Evolutionary conservation across 2,797 vertebrate species (phyloP).

Genomic region (Cuniculus paca): DNA sequence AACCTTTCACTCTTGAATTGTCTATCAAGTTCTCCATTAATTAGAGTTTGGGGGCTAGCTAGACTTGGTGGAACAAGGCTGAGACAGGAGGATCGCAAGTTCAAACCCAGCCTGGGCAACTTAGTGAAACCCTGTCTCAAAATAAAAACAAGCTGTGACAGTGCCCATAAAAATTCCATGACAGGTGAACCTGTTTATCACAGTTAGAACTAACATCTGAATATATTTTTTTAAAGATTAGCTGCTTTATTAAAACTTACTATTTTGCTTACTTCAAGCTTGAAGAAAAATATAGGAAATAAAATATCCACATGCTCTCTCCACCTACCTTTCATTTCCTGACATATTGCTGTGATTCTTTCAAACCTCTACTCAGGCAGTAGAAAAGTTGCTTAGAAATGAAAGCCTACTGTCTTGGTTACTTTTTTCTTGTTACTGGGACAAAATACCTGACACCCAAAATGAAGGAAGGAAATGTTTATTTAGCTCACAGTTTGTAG

Average conservation of each 20-base stretch:
- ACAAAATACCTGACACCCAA: too few relatives aligned
- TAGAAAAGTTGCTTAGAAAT: neutral
- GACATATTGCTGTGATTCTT: conserved; percentile 4
- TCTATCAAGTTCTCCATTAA: neutral
- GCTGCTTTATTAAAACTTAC: neutral
- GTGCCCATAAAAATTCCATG: neutral
- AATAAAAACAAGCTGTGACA: neutral
- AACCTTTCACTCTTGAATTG: neutral
- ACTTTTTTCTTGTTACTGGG: too few relatives aligned
- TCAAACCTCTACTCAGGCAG: neutral
- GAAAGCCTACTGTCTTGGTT: neutral
- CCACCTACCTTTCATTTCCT: neutral
- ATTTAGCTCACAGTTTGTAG: too few relatives aligned
- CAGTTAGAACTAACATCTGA: conserved; percentile 24
- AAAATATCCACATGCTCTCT: neutral
- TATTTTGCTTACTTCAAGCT: neutral
- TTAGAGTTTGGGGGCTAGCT: neutral
- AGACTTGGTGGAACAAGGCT: neutral
- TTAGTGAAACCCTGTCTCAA: neutral
- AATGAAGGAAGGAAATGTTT: too few relatives aligned
- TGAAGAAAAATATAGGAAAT: conserved; percentile 47
- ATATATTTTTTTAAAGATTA: neutral
- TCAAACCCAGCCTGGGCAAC: neutral
- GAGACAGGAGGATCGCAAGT: neutral
- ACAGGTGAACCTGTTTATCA: neutral